A percentile compares a stretch with the other conserved stretches of the same genome.
Conservation (phyloP, 2,113 vertebrate genomes). For the Bettongia penicillata region DNA sequence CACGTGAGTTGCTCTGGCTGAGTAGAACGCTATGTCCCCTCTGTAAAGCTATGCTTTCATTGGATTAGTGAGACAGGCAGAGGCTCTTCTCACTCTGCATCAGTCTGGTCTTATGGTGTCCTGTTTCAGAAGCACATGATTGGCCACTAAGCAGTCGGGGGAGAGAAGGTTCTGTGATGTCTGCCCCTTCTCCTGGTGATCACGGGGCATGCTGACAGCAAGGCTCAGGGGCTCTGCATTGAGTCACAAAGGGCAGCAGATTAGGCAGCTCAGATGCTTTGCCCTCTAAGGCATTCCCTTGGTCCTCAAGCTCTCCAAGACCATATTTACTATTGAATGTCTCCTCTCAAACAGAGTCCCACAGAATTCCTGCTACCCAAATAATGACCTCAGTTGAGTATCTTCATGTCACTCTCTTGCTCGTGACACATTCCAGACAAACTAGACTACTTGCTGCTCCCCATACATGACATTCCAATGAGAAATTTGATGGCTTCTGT, state of each 20-base stretch:
- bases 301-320: slow-evolving; percentile 50
- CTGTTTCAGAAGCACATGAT: slow-evolving; percentile 72
- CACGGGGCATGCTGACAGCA: slow-evolving; percentile 59
- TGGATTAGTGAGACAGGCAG: slow-evolving; percentile 69
- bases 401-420: background rate
- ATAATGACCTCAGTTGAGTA: slow-evolving; percentile 8
- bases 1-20: slow-evolving; percentile 64
- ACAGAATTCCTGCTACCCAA: slow-evolving; percentile 58
- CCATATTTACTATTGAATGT: slow-evolving; percentile 43
- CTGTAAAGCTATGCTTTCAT: slow-evolving; percentile 70
- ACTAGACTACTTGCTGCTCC: background rate
- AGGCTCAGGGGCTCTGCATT: slow-evolving; percentile 51
- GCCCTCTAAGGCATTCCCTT: slow-evolving; percentile 60
- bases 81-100: slow-evolving; percentile 60
- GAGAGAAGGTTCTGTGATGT: slow-evolving; percentile 68
- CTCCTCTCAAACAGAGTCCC: slow-evolving; percentile 47
- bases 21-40: slow-evolving; percentile 64
- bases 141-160: slow-evolving; percentile 67
- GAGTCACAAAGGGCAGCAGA: slow-evolving; percentile 39
- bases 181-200: slow-evolving; percentile 68
- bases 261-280: slow-evolving; percentile 67
- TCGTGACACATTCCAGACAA: background rate
- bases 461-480: background rate
- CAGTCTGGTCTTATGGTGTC: slow-evolving; percentile 62
- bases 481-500: background rate